These are phyloP conservation scores for Gavia stellata DNA, from an alignment of 2,113 vertebrate genomes.

Conservation along the genomic window DNA sequence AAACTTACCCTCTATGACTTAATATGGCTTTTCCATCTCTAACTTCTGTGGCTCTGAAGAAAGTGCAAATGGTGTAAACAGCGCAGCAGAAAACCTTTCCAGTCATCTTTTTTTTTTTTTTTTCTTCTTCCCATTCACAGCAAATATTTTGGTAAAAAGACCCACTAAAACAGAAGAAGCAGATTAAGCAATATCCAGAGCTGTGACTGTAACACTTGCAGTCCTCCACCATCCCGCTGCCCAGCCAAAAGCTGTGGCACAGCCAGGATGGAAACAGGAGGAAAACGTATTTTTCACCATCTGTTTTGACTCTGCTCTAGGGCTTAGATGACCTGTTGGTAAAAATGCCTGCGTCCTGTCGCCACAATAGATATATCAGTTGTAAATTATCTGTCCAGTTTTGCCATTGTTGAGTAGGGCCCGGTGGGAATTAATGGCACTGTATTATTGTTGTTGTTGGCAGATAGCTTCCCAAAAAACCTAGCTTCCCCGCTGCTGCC, in stretches of 20 bases:
- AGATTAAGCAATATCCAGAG: not conserved
- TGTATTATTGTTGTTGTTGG: not conserved
- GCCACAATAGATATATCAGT: conserved; percentile 17
- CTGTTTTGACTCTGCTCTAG: not conserved
- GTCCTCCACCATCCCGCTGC: not conserved
- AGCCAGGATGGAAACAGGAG: not conserved
- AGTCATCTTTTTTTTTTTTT: not conserved
- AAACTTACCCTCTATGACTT: not conserved
- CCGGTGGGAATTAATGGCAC: not conserved
- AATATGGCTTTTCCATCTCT: conserved; percentile 17
- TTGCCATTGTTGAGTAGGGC: not conserved
- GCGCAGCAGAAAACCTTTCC: not conserved
- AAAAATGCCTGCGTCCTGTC: conserved; percentile 22
- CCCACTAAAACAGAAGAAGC: not conserved
- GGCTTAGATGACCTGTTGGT: not conserved
- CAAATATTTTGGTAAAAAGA: conserved; percentile 21
- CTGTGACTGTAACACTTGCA: not conserved
- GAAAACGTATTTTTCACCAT: not conserved
- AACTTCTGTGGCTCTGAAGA: not conserved
- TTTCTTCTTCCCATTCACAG: not conserved
- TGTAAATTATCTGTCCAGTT: conserved; percentile 17
- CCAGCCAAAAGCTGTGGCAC: not conserved
- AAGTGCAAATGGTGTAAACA: not conserved
- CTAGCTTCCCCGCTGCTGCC: not conserved
- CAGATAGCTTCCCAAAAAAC: not conserved